A percentile compares a stretch with the other conserved stretches of the same genome.
Evolutionary conservation across 2,888 invertebrate genomes (phyloP).

Genomic region (Harpalus rubripes): DNA sequence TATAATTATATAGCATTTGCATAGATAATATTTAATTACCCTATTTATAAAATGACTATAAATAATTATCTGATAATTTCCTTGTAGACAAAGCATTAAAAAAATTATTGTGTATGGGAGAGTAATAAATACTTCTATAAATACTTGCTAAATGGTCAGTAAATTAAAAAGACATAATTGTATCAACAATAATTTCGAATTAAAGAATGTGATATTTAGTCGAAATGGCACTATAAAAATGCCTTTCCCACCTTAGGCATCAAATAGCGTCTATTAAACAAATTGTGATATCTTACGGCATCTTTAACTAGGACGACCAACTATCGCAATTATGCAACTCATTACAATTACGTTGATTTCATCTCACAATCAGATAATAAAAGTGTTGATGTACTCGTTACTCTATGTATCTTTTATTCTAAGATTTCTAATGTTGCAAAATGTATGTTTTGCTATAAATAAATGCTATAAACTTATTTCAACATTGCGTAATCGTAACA

Average conservation of each 20-base stretch:
- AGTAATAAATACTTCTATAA: not conserved
- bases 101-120: not conserved
- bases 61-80: no score
- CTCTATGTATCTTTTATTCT: not conserved
- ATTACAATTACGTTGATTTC: conserved; percentile 36
- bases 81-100: no score
- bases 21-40: no score
- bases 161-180: not conserved
- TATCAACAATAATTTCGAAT: not conserved
- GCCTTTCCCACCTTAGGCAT: not conserved
- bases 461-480: not conserved
- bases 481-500: not conserved
- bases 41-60: no score
- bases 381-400: conserved; percentile 35
- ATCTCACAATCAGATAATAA: conserved; percentile 27
- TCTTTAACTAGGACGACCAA: conserved; percentile 34
- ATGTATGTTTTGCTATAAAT: not conserved
- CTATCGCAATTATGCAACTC: conserved; percentile 44
- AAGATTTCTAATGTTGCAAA: conserved; percentile 6
- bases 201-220: not conserved
- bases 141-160: not conserved
- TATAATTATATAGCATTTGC: no score
- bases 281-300: conserved; percentile 39
- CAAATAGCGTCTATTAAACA: not conserved
- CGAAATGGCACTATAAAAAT: not conserved